Evolutionary conservation across 1,140 invertebrate genomes (phyloP).

Genomic region (Ladona fulva): DNA sequence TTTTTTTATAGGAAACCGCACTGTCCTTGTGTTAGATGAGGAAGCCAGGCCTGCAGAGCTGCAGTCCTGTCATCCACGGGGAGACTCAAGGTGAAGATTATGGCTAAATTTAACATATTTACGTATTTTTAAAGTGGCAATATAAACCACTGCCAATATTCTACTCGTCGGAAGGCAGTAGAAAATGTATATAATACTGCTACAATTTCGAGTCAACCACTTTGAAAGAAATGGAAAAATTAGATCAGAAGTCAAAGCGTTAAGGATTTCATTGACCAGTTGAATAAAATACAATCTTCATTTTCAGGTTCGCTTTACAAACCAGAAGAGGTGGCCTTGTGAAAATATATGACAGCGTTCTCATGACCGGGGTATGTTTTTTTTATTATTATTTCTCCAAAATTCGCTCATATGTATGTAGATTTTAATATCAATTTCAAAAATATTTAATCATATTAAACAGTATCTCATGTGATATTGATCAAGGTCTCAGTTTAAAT

Average conservation of each 20-base stretch:
- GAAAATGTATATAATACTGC: too few relatives aligned
- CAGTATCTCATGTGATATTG: too few relatives aligned
- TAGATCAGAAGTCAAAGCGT: too few relatives aligned
- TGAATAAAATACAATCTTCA: too few relatives aligned
- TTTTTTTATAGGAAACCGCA: slow-evolving; percentile 53
- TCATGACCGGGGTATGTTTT: slow-evolving; percentile 65
- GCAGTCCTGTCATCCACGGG: slow-evolving; percentile 82
- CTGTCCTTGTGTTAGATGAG: slow-evolving; percentile 75
- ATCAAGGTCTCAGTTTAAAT: too few relatives aligned
- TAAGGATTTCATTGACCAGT: too few relatives aligned
- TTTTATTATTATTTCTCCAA: not conserved
- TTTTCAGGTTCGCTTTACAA: slow-evolving; percentile 74
- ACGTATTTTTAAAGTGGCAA: slow-evolving; percentile 24
- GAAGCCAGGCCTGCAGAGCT: slow-evolving; percentile 78
- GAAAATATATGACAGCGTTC: slow-evolving; percentile 80
- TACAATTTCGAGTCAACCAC: too few relatives aligned
- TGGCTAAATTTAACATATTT: slow-evolving; percentile 15
- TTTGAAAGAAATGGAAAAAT: too few relatives aligned
- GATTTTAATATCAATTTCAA: too few relatives aligned
- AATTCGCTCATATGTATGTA: too few relatives aligned
- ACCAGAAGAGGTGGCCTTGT: slow-evolving; percentile 75
- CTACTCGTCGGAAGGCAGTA: too few relatives aligned
- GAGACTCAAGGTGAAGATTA: slow-evolving; percentile 68
- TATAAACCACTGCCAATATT: slow-evolving; percentile 13
- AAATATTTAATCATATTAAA: too few relatives aligned